Conservation (phyloP, 2,113 vertebrate genomes). For the Vimba vimba region DNA sequence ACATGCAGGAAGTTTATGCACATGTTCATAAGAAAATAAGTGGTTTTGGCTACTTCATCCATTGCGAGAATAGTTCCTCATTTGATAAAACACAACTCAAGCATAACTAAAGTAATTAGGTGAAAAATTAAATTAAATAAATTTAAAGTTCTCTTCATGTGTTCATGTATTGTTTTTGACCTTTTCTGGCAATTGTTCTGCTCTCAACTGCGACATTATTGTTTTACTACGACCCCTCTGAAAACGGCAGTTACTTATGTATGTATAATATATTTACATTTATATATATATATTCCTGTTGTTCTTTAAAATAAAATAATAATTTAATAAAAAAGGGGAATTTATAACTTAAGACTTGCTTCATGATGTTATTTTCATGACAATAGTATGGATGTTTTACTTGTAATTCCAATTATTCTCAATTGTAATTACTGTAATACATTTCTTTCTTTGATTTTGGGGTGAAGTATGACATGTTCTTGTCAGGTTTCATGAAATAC, state of each 20-base stretch:
- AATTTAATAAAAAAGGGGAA: too few relatives aligned
- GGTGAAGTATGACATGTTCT: background rate
- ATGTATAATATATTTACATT: too few relatives aligned
- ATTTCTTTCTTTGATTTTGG: background rate
- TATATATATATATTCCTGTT: too few relatives aligned
- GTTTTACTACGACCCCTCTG: too few relatives aligned
- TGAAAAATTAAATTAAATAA: background rate
- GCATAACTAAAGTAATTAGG: background rate
- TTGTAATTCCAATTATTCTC: background rate
- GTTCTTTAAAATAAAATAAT: background rate
- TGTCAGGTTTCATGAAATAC: background rate
- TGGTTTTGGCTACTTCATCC: slow-evolving; percentile 10
- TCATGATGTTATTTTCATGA: background rate
- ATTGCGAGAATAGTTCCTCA: background rate
- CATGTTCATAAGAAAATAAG: background rate
- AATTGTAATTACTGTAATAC: background rate
- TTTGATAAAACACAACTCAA: background rate
- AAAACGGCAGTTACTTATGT: too few relatives aligned
- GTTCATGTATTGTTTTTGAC: too few relatives aligned
- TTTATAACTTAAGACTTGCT: background rate
- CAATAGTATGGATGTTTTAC: too few relatives aligned
- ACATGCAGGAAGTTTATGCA: background rate
- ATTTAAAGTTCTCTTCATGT: background rate
- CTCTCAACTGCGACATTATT: too few relatives aligned
- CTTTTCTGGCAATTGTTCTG: too few relatives aligned